Evolutionary conservation across 2,113 vertebrate species (phyloP), one percentile per base, ranked within the genome.

Genomic region (Clarias batrachus): DNA sequence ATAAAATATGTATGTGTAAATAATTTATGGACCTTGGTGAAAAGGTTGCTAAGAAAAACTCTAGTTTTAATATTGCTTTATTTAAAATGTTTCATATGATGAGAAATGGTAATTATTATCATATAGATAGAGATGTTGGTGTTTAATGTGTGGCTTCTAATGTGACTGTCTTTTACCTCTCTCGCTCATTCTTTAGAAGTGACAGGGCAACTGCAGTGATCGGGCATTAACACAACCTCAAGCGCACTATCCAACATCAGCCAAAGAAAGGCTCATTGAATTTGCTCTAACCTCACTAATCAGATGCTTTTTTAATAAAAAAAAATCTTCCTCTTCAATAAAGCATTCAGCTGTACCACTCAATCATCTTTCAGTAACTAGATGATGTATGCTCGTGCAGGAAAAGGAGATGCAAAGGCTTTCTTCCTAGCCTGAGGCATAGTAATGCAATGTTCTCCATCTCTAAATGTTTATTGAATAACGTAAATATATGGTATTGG

Each of bases 381-480:
- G 14, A 82, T 86, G 54, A 83, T 59, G 62, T 76, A 77, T 73
- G 60, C 73, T 77, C 48, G 57, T 14, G 57, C 56, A 86, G 85
- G 71, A 63, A 82, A 85, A 77, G 52, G 33, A 81, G 80, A 89
- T 86, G 25, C 80, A 84, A 84, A 85, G 60, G n/a, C 78, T 84
- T 86, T 85, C 70, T 62, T 86, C 85, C 62, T n/a, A 73, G 9
- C 41, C 33, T 76, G 70, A 77, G 41, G 68, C 73, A 86, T 86
- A 23, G 57, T 25, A 37, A 62, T 23, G 86, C 78, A 83, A 77
- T 68, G 68, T 56, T 90, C 81, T 86, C 79, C 33, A 73, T 89
- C 86, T 86, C 30, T 54, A 77, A 85, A 88, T 81, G 85, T 88
- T 89, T 87, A 88, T 88, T 88, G 71, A 89, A 71, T 85, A 52